A percentile compares a stretch with the other conserved stretches of the same genome.
Conservation (phyloP, 2,797 vertebrate genomes). For the Artibeus lituratus region DNA sequence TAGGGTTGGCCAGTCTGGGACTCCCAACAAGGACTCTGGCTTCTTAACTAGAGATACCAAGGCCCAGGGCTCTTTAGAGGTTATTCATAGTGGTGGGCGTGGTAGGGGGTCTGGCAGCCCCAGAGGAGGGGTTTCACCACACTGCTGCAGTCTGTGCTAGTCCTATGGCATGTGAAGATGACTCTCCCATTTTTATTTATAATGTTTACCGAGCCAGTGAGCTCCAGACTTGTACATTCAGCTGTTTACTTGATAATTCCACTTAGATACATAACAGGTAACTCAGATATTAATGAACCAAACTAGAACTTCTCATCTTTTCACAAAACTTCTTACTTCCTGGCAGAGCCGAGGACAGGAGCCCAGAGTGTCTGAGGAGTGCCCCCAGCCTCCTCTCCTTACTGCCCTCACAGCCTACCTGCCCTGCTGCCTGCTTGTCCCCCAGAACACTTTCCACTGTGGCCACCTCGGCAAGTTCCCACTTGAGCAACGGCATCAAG, state of each 20-base stretch:
- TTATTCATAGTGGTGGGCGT: not conserved
- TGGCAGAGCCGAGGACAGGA: slow-evolving; percentile 71
- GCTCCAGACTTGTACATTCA: not conserved
- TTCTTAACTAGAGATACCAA: not conserved
- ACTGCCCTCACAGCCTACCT: not conserved
- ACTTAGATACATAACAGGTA: not conserved
- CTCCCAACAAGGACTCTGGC: not conserved
- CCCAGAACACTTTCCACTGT: slow-evolving; percentile 81
- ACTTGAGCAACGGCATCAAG: slow-evolving; percentile 92
- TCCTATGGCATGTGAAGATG: not conserved
- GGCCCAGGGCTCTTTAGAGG: not conserved
- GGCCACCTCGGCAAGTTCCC: slow-evolving; percentile 91
- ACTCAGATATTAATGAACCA: not conserved
- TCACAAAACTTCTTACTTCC: not conserved
- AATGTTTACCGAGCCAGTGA: not conserved
- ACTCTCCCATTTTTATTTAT: not conserved
- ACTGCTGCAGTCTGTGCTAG: not conserved
- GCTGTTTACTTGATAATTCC: not conserved
- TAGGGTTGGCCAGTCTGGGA: not conserved
- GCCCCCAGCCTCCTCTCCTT: not conserved
- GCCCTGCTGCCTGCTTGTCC: not conserved
- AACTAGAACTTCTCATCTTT: not conserved
- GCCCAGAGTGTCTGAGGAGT: fast-evolving
- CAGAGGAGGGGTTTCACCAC: not conserved
- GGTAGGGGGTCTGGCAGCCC: not conserved